phyloP scores from a whole-genome alignment of 2,888 invertebrate genomes.

The Xestia rhomboidea region DNA sequence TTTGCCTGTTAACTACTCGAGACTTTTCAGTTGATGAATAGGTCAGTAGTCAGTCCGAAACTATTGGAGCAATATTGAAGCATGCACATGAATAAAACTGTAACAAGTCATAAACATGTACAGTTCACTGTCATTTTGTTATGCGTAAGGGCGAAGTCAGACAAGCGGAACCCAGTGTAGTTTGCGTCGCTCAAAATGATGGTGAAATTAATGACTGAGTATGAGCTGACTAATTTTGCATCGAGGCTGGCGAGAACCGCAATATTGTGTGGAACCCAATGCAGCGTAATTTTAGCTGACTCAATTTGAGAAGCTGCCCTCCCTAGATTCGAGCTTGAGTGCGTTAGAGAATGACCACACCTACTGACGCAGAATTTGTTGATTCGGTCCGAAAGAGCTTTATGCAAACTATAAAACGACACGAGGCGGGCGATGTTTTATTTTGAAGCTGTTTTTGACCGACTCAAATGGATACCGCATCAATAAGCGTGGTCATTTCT shows the following conservation, averaged over 20 bases:
- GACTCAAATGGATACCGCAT: neutral
- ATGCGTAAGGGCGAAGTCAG: neutral
- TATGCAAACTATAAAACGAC: neutral
- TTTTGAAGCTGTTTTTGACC: neutral
- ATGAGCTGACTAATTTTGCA: constrained; percentile 13
- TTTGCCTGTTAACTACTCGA: constrained; percentile 13
- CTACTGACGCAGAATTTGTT: neutral
- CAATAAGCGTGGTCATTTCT: neutral
- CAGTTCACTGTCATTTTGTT: neutral
- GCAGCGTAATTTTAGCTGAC: neutral
- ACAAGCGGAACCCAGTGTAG: constrained; percentile 2
- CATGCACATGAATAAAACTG: constrained; percentile 14
- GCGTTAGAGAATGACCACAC: neutral
- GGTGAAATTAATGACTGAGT: neutral
- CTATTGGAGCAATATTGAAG: constrained; percentile 20
- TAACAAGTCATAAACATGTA: constrained; percentile 13
- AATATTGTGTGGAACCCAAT: neutral
- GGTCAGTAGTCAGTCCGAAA: constrained; percentile 2
- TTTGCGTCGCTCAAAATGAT: constrained; percentile 11
- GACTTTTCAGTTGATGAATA: constrained; percentile 29
- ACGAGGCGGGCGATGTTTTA: neutral
- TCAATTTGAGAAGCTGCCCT: constrained; percentile 3
- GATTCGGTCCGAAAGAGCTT: neutral
- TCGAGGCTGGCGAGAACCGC: neutral
- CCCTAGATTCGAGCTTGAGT: neutral